These are phyloP conservation scores for Neocrepidodera transversa DNA, from an alignment of 2,888 invertebrate genomes.

Conservation along the genomic window DNA sequence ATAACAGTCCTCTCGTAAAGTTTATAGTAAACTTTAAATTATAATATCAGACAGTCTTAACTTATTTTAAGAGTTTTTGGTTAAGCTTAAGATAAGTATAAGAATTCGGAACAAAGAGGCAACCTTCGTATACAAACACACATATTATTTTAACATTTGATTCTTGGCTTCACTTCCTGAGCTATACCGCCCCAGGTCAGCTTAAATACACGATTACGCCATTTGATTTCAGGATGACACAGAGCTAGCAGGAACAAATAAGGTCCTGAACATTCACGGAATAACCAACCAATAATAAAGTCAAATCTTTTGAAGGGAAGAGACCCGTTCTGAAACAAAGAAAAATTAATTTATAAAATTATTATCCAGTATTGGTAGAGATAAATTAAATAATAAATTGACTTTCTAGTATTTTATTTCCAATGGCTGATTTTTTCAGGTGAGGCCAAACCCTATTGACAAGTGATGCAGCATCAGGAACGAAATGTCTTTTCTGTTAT, in stretches of 20 bases:
- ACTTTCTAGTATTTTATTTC: no score
- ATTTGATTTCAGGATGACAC: constrained; percentile 86
- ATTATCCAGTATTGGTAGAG: not conserved
- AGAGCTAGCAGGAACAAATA: constrained; percentile 88
- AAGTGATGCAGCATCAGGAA: no score
- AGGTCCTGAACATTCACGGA: constrained; percentile 90
- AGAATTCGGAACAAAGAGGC: constrained; percentile 7
- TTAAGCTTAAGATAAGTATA: not conserved
- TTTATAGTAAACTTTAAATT: constrained; percentile 1
- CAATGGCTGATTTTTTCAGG: no score
- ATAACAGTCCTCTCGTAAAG: not conserved
- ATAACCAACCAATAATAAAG: constrained; percentile 93
- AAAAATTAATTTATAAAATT: constrained; percentile 3
- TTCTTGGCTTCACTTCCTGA: constrained; percentile 83
- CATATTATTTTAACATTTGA: constrained; percentile 64
- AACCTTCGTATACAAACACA: constrained; percentile 1
- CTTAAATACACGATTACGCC: constrained; percentile 91
- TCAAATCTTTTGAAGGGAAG: constrained; percentile 93
- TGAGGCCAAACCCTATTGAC: no score
- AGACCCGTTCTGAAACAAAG: constrained; percentile 77
- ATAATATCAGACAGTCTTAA: not conserved
- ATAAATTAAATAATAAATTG: no score
- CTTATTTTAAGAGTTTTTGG: not conserved
- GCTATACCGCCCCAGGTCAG: constrained; percentile 96
- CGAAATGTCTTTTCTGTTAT: no score